Percentiles rank a stretch among this genome's conserved stretches.
These are phyloP conservation scores for Drosophila atroscutellata DNA, from an alignment of 2,888 invertebrate species.

Conservation along the genomic window DNA sequence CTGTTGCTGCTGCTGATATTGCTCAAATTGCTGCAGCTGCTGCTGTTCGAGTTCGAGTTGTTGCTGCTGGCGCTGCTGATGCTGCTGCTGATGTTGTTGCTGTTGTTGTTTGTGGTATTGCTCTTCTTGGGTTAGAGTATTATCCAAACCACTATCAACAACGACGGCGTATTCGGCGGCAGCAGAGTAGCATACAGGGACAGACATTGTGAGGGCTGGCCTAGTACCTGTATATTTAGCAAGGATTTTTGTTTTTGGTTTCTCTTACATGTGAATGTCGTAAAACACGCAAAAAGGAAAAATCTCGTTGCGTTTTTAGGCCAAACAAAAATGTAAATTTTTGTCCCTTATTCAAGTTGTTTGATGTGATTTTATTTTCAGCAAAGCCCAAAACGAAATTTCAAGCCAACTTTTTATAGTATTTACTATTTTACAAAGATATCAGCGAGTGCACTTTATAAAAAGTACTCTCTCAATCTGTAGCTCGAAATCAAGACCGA, in stretches of 20 bases:
- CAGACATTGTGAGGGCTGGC: slow-evolving; percentile 86
- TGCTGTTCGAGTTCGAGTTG: slow-evolving; percentile 46
- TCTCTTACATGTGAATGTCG: slow-evolving; percentile 31
- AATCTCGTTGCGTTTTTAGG: slow-evolving; percentile 60
- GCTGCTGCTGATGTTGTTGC: slow-evolving; percentile 60
- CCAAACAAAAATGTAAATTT: slow-evolving; percentile 39
- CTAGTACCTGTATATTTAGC: slow-evolving; percentile 84
- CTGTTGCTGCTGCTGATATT: slow-evolving; percentile 62
- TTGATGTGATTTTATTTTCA: slow-evolving; percentile 82
- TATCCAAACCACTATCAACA: slow-evolving; percentile 84
- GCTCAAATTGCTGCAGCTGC: slow-evolving; percentile 66
- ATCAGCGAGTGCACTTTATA: slow-evolving; percentile 62
- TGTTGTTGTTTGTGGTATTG: slow-evolving; percentile 81
- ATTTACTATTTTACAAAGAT: slow-evolving; percentile 44
- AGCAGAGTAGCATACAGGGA: slow-evolving; percentile 86
- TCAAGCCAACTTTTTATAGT: slow-evolving; percentile 51
- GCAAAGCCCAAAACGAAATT: slow-evolving; percentile 61
- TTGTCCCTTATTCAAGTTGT: slow-evolving; percentile 56
- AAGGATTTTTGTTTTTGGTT: slow-evolving; percentile 51
- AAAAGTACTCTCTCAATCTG: slow-evolving; percentile 73
- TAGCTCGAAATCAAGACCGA: slow-evolving; percentile 66
- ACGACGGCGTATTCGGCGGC: slow-evolving; percentile 85
- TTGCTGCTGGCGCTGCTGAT: slow-evolving; percentile 43
- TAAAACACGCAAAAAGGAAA: slow-evolving; percentile 48
- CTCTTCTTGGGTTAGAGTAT: slow-evolving; percentile 83